Evolutionary conservation across 2,888 invertebrate genomes (phyloP).

Genomic region (Hydriomena furcata): DNA sequence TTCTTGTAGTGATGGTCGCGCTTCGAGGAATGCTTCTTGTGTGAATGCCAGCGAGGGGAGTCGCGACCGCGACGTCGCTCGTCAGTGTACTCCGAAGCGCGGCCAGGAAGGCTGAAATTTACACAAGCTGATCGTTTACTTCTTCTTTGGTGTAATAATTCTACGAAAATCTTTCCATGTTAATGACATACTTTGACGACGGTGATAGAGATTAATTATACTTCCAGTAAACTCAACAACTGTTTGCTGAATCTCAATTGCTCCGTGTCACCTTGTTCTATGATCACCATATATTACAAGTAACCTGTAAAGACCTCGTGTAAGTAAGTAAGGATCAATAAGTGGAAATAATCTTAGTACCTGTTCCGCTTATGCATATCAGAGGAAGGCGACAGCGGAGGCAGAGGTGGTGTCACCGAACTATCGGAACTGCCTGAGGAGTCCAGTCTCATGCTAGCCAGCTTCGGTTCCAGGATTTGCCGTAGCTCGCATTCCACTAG

Average conservation of each 20-base stretch:
- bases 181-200: too few species aligned
- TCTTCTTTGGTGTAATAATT: too few species aligned
- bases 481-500: conserved; percentile 91
- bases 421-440: conserved; percentile 86
- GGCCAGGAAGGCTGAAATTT: conserved; percentile 84
- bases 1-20: conserved; percentile 84
- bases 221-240: too few species aligned
- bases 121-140: too few species aligned
- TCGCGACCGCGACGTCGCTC: conserved; percentile 71
- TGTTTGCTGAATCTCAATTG: too few species aligned
- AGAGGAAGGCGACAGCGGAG: conserved; percentile 87
- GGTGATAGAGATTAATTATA: too few species aligned
- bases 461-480: conserved; percentile 89
- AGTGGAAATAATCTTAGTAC: too few species aligned
- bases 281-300: too few species aligned
- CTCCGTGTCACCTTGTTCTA: too few species aligned
- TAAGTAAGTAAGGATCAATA: too few species aligned
- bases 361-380: conserved; percentile 81
- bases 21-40: conserved; percentile 83
- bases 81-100: conserved; percentile 71
- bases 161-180: too few species aligned
- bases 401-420: conserved; percentile 91
- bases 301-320: too few species aligned
- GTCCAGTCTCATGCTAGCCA: conserved; percentile 85
- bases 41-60: conserved; percentile 75